Percentiles rank a stretch among this genome's conserved stretches.
phyloP scores from a whole-genome alignment of 2,888 invertebrate species.

The Latheticus oryzae region DNA sequence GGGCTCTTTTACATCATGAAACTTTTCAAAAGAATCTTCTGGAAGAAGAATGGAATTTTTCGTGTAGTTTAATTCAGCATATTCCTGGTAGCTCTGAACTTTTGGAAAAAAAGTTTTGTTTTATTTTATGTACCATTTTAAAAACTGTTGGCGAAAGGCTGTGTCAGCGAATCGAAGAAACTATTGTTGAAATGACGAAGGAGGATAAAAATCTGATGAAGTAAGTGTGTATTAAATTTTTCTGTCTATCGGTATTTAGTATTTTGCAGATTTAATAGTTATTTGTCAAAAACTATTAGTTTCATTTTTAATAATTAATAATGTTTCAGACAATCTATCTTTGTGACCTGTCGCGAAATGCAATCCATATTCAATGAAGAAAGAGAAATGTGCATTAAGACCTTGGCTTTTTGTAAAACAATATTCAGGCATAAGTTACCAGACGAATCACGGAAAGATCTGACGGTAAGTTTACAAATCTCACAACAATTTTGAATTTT shows the following conservation, averaged over 20 bases:
- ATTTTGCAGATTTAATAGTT: no score
- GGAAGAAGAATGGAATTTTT: conserved; percentile 91
- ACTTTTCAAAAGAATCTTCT: conserved; percentile 79
- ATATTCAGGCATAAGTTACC: conserved; percentile 64
- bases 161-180: conserved; percentile 64
- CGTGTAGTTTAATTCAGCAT: conserved; percentile 81
- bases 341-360: conserved; percentile 79
- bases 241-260: no score
- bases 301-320: conserved; percentile 14
- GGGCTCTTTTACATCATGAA: conserved; percentile 78
- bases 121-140: conserved; percentile 67
- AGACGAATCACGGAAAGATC: conserved; percentile 36
- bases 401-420: conserved; percentile 84
- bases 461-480: conserved; percentile 43
- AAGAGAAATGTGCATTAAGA: conserved; percentile 82
- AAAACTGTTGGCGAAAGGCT: conserved; percentile 66
- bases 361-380: conserved; percentile 83
- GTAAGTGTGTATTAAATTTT: no score
- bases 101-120: conserved; percentile 81
- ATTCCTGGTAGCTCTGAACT: conserved; percentile 79
- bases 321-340: conserved; percentile 68
- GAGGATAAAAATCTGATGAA: conserved; percentile 57
- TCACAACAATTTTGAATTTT: conserved; percentile 7
- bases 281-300: no score
- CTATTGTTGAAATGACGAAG: conserved; percentile 55